Evolutionary conservation across 2,888 invertebrate genomes (phyloP), one percentile per base, ranked within the genome.

Genomic region (Criorhina ranunculi): DNA sequence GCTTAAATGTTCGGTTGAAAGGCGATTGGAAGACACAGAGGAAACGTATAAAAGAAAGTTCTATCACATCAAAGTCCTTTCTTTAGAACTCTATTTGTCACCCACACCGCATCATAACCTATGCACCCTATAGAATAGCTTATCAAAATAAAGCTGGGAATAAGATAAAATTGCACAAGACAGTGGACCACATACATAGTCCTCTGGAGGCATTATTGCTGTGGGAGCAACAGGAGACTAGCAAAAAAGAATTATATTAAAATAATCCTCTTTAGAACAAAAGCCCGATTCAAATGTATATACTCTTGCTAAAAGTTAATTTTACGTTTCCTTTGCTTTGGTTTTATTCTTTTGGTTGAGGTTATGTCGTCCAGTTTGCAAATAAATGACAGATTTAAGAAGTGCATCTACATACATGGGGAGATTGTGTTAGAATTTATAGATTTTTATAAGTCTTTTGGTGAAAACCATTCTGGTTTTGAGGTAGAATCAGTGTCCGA

Each of bases 201-300:
- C 44, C 60, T 15, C 11, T 42, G 5, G 19, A 33, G 55, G 15
- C 33, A 44, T 31, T n/a, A 31, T 19, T 69, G 8, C 15, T 1
- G 17, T 9, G 11, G 29, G 9, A 51, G 37, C 35, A 8, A 29
- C 15, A 12, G 17, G 19, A 31, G 15, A 9, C 8, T 5, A 49
- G 17, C n/a, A 40, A 31, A 31, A 53, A 33, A 11, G 5, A n/a
- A 31, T 24, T 0, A 19, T 49, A 42, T 40, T 53, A 53, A 40
- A 55, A 53, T 55, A 67, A 55, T 67, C 67, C 67, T 67, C 37
- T 42, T n/a, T 55, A 37, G 57, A 12, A n/a, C 8, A 46, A 31
- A 15, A 53, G 31, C n/a, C 31, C n/a, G 40, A 15, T 42, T 31
- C 15, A 44, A 17, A 17, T 15, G 5, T 60, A 60, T 53, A n/a